Base-by-base conservation (phyloP, 2,888 invertebrate genomes). In the Ophonus ardosiacus region DNA sequence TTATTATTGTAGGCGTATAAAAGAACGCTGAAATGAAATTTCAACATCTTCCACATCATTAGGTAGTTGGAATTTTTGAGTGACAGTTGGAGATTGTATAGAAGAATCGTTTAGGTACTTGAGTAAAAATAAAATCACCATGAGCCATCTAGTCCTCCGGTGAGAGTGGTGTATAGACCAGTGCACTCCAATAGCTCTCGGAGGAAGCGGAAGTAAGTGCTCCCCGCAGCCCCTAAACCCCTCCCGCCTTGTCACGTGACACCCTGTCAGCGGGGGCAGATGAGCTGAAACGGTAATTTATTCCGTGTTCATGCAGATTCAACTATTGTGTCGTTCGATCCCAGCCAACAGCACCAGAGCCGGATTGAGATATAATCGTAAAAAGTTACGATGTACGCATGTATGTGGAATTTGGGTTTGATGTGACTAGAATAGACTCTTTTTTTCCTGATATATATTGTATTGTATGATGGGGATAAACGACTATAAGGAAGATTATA, bases 281-380 rank as follows among this genome's bases (percentile, higher is more conserved):
- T 68, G 68, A 68, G 68, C 68, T 68, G 68, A 68, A 68, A 68
- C 68, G 68, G 68, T 68, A 68, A 68, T 68, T 68, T 68, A 68
- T 68, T 8, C 68, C 40, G 40, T 68, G 68, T 68, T 68, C 68
- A 68, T 68, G 68, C 68, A 68, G 68, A 68, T 68, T 68, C 68
- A 38, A 68, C 68, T 68, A 68, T 68, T 68, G 68, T 68, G 68
- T 68, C 65, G 65, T 65, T 65, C 65, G 65, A 65, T 65, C 59
- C 59, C 59, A 6, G 59, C n/a, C 17, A 18, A 59, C 59, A 18
- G 17, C 18, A 18, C 15, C 15, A 59, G 57, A 59, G 59, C 59
- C 17, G 17, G 31, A 31, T 31, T 31, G 6, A 31, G 31, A 5
- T 0, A 31, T 31, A 31, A 31, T 31, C 31, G 31, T 31, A 31